Evolutionary conservation across 2,113 vertebrate species (phyloP), one percentile per base, ranked within the genome.

Genomic region (Elephas maximus): DNA sequence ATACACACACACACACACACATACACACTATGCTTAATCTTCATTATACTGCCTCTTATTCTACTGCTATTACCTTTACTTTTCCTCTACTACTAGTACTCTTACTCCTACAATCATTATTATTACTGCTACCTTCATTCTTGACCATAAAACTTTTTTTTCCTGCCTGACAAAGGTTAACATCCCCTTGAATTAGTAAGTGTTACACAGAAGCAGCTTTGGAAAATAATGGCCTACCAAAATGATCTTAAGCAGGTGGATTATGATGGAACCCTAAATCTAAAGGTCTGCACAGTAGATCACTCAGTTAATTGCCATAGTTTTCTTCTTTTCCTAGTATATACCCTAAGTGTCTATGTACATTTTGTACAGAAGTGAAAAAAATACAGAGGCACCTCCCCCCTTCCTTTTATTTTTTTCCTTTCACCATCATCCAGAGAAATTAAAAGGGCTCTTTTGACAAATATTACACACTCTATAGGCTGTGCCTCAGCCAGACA

Each of bases 391-490:
- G 26, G 45, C 76, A 5, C 1, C 4, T 63, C 65, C 4, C 60
- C 21, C 23, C 21, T 62, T 62, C 5, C 20, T 8, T 21, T 8
- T 57, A 2, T 57, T 62, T 21, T 21, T 62, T 62, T 7, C 60
- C 60, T 62, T 62, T 6, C 57, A 87, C 69, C 90, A 79, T 5
- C 28, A 88, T 89, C 11, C 51, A 93, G 26, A 93, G 20, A 79
- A 88, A 91, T 71, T 69, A 78, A 62, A 94, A 53, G 18, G 24
- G 12, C 6, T 87, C 20, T 57, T 94, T 51, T 12, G 67, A 30
- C 67, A 77, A 94, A 90, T 33, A 91, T 73, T 57, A 93, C 6
- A 11, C 93, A 93, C 77, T 73, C 17, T 79, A 37, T 8, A 73
- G 15, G n/a, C 84, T 30, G 18, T 2, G 15, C 23, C 17, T 86